A percentile compares a stretch with the other conserved stretches of the same genome.
These are phyloP conservation scores for Corydoras sp. DNA, from an alignment of 2,113 vertebrate genomes.

Conservation along the genomic window DNA sequence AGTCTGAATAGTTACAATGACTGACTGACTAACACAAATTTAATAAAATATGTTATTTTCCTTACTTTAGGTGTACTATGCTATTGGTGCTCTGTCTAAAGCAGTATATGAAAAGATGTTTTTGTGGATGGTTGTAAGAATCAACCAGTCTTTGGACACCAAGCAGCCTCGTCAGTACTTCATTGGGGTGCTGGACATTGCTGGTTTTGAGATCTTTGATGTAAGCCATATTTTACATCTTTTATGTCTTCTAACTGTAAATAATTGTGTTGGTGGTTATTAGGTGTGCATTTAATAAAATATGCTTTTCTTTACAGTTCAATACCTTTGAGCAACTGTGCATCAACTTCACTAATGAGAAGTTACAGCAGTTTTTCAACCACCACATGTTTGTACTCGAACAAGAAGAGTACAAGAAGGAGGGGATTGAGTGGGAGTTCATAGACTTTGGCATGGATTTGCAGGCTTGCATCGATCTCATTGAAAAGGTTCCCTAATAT, in stretches of 20 bases:
- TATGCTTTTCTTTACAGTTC: slow-evolving; percentile 37
- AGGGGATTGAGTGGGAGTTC: slow-evolving; percentile 65
- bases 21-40: background rate
- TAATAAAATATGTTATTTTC: background rate
- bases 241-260: background rate
- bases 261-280: background rate
- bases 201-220: slow-evolving; percentile 72
- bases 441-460: slow-evolving; percentile 79
- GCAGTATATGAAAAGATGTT: slow-evolving; percentile 74
- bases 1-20: background rate
- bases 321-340: slow-evolving; percentile 82
- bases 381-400: slow-evolving; percentile 82
- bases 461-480: slow-evolving; percentile 76
- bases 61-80: slow-evolving; percentile 54
- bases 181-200: slow-evolving; percentile 68
- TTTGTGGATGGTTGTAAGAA: slow-evolving; percentile 70
- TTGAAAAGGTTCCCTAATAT: slow-evolving; percentile 68
- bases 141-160: slow-evolving; percentile 69
- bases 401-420: slow-evolving; percentile 73
- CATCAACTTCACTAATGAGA: slow-evolving; percentile 86
- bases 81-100: slow-evolving; percentile 63
- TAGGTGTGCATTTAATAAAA: background rate
- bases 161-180: slow-evolving; percentile 68
- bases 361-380: slow-evolving; percentile 85
- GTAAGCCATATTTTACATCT: slow-evolving; percentile 40